Percentiles rank a stretch among this genome's conserved stretches.
phyloP scores from a whole-genome alignment of 2,113 vertebrate species.

The Meleagris gallopavo region DNA sequence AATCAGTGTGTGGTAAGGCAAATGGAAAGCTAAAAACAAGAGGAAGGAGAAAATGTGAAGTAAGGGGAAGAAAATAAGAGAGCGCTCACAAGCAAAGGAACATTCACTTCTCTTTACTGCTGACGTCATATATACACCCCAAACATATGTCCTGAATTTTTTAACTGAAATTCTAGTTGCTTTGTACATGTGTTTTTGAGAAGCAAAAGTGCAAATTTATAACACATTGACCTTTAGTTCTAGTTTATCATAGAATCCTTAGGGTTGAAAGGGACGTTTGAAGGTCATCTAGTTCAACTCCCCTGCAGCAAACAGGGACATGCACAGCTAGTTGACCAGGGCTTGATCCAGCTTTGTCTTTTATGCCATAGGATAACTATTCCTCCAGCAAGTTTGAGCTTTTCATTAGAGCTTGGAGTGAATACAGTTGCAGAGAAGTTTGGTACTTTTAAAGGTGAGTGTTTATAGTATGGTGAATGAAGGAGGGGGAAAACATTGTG shows the following conservation, averaged over 20 bases:
- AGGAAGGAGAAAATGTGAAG: not conserved
- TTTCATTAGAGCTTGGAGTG: not conserved
- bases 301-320: too few relatives aligned
- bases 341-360: too few relatives aligned
- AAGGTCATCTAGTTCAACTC: not conserved
- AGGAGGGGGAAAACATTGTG: not conserved
- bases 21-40: not conserved
- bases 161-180: not conserved
- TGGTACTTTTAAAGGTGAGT: not conserved
- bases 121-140: not conserved
- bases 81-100: not conserved
- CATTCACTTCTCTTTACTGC: not conserved
- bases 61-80: not conserved
- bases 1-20: not conserved
- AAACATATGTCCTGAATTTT: not conserved
- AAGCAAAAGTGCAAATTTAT: not conserved
- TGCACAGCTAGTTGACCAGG: too few relatives aligned
- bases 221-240: not conserved
- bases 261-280: not conserved
- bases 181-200: not conserved
- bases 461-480: not conserved
- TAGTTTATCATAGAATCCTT: not conserved
- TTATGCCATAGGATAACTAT: not conserved
- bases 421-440: not conserved
- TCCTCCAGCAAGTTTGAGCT: not conserved